A percentile compares a stretch with the other conserved stretches of the same genome.
Conservation (phyloP, 2,888 invertebrate genomes). For the Carcina quercana region DNA sequence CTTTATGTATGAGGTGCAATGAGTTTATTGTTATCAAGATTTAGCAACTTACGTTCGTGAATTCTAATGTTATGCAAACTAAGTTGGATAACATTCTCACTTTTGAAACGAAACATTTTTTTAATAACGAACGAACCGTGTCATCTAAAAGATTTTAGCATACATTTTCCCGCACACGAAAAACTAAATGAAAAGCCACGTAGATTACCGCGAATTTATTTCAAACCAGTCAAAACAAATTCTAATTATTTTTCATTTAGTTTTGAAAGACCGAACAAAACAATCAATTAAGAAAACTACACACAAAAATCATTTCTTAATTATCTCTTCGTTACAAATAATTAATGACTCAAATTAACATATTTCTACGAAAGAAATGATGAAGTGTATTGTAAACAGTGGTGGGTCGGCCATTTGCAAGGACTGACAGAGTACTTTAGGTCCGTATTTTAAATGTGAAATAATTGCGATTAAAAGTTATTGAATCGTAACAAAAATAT, state of each 20-base stretch:
- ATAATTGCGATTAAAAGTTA: slow-evolving; percentile 58
- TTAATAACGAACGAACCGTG: slow-evolving; percentile 9
- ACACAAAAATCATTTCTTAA: slow-evolving; percentile 40
- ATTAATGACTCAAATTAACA: slow-evolving; percentile 29
- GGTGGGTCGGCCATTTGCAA: slow-evolving; percentile 83
- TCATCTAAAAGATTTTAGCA: too few relatives aligned
- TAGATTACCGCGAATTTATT: slow-evolving; percentile 37
- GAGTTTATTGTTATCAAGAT: too few relatives aligned
- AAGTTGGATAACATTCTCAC: slow-evolving; percentile 41
- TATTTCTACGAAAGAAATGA: slow-evolving; percentile 38
- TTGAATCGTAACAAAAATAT: slow-evolving; percentile 59
- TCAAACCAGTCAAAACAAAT: slow-evolving; percentile 32
- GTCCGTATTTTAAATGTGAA: slow-evolving; percentile 67
- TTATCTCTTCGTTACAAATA: slow-evolving; percentile 26
- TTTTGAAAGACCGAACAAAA: slow-evolving; percentile 10
- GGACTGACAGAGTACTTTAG: slow-evolving; percentile 78
- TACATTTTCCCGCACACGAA: slow-evolving; percentile 16
- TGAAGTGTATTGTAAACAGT: slow-evolving; percentile 73
- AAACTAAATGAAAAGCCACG: slow-evolving; percentile 29
- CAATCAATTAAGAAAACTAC: slow-evolving; percentile 13
- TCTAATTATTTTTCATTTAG: slow-evolving; percentile 29
- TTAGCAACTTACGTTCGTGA: slow-evolving; percentile 45
- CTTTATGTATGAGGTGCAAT: too few relatives aligned
- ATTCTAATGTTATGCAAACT: slow-evolving; percentile 47
- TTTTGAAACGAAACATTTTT: slow-evolving; percentile 49